Percentiles rank a stretch among this genome's conserved stretches.
Conservation (phyloP, 2,888 invertebrate species). For the Amblyjoppa fuscipennis region DNA sequence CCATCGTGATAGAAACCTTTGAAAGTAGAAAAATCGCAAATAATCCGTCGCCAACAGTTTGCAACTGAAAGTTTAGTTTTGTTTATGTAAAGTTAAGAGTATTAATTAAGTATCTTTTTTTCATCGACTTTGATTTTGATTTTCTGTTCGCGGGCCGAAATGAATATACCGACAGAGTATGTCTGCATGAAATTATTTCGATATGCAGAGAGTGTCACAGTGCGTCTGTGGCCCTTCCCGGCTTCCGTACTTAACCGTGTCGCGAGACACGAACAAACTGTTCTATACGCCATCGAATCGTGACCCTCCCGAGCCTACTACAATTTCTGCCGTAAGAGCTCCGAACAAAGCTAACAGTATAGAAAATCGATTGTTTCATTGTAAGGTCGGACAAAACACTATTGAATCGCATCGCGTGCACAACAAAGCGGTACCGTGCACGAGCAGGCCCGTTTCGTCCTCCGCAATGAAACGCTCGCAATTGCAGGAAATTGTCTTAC, state of each 20-base stretch:
- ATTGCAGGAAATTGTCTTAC: constrained; percentile 24
- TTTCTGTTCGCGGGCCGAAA: no score
- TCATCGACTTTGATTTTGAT: no score
- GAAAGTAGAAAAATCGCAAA: no score
- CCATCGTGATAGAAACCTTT: no score
- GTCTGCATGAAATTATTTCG: no score
- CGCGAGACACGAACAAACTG: not conserved
- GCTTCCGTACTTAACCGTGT: not conserved
- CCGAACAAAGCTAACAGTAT: not conserved
- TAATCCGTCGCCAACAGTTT: no score
- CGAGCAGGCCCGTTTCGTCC: not conserved
- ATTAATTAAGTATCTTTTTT: no score
- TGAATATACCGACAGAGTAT: no score
- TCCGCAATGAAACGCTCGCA: not conserved
- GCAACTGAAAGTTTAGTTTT: no score
- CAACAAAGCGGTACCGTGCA: not conserved
- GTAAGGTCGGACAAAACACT: not conserved
- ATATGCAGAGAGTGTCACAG: no score
- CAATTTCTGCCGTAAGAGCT: not conserved
- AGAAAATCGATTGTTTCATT: constrained; percentile 9
- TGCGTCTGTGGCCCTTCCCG: no score
- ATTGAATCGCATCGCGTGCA: constrained; percentile 11
- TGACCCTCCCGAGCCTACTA: not conserved
- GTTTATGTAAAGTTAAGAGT: no score
- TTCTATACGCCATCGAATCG: not conserved